phyloP scores from a whole-genome alignment of 1,140 invertebrate genomes.

The Philopotamus ludificatus region DNA sequence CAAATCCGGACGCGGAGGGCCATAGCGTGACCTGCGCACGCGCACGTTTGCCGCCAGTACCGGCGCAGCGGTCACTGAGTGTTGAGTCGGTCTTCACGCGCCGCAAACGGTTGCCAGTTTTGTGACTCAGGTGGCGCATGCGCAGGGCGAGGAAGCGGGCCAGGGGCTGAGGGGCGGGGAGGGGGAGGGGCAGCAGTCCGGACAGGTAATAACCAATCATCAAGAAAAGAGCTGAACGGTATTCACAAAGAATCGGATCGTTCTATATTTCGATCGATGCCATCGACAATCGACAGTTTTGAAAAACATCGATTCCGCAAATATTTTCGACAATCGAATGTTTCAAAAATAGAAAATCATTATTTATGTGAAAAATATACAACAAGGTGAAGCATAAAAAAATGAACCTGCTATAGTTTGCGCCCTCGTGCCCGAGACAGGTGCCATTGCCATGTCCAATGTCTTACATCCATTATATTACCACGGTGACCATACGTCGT shows the following conservation, averaged over 20 bases:
- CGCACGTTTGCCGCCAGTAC: background rate
- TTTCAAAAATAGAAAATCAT: too few species aligned
- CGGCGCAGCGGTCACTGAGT: conserved; percentile 14
- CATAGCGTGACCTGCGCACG: background rate
- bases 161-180: background rate
- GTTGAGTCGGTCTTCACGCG: conserved; percentile 8
- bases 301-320: too few species aligned
- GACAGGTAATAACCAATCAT: conserved; percentile 28
- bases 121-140: background rate
- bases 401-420: too few species aligned
- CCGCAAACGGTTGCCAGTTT: conserved; percentile 15
- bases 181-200: conserved; percentile 3
- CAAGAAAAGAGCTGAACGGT: conserved; percentile 14
- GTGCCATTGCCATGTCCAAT: too few species aligned
- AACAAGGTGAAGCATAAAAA: too few species aligned
- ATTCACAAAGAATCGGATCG: conserved; percentile 1
- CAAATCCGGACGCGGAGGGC: background rate
- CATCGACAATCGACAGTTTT: too few species aligned
- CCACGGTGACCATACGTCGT: too few species aligned
- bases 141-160: background rate
- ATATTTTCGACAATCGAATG: too few species aligned
- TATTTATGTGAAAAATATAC: too few species aligned
- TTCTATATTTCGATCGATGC: background rate
- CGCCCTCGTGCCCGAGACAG: too few species aligned
- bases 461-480: too few species aligned